Evolutionary conservation across 2,888 invertebrate species (phyloP), one percentile per base, ranked within the genome.

Genomic region (Galeopsomyia nigrocyanea): DNA sequence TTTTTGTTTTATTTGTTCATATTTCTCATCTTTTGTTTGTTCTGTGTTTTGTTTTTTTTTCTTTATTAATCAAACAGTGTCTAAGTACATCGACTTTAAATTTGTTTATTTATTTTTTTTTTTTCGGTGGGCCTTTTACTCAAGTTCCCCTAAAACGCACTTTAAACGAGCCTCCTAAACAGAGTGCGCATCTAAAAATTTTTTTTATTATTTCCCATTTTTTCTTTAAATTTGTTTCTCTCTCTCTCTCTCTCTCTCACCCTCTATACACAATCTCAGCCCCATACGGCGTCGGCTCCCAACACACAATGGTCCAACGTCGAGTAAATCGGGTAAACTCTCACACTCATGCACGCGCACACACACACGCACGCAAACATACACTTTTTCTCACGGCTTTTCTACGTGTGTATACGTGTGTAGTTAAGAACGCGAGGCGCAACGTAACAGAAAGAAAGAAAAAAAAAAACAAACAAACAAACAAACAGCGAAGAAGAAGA

Each of bases 51-150:
- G 26, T 5, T 3, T 39, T 67, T 58, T 71, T 74, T 61, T 66
- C 70, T 74, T 71, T 74, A 71, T 74, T 74, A 71, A 71, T 71
- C 68, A 74, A 74, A 71, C 71, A 71, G 71, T 68, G 68, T 74
- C 71, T 74, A 74, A 74, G 71, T 74, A 74, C 74, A 74, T 74
- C 64, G 71, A 74, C 74, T 74, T 74, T 74, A 68, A 74, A 71
- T 74, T 74, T 39, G 39, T 39, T 39, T 39, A 13, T 39, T 39
- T 39, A 9, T 39, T 39, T 9, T 10, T 9, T 39, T 39, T 10
- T 39, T 39, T 39, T 74, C 61, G 68, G 31, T 71, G 71, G 71
- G 66, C 64, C 55, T 74, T 39, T 26, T 26, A 26, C 26, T 74
- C 74, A 74, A 74, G 53, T 64, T 74, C 69, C 74, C 69, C 74